phyloP scores from a whole-genome alignment of 2,113 vertebrate genomes.

The Lophotis ruficrista region DNA sequence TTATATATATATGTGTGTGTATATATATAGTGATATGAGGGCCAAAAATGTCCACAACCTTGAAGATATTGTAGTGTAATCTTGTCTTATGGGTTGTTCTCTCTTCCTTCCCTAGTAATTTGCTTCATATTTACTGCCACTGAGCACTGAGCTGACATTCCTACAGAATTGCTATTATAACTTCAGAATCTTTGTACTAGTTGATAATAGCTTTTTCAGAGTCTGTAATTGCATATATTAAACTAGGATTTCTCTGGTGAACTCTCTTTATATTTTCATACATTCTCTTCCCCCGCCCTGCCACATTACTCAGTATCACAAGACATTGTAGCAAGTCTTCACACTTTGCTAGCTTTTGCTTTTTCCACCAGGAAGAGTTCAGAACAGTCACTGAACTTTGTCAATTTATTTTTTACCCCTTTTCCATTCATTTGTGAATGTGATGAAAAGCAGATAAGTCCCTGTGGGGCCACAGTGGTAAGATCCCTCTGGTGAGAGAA shows the following conservation, averaged over 20 bases:
- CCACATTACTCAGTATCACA: neutral
- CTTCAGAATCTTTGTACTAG: neutral
- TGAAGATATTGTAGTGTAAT: neutral
- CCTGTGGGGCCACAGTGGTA: neutral
- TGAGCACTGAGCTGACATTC: neutral
- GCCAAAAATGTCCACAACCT: neutral
- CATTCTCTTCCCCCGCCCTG: neutral
- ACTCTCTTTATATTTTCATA: neutral
- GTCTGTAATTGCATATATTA: neutral
- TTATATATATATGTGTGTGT: neutral
- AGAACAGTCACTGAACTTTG: neutral
- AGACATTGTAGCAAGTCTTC: neutral
- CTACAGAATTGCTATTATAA: neutral
- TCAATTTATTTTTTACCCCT: neutral
- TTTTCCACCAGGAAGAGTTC: neutral
- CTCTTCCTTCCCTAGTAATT: neutral
- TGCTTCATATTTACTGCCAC: neutral
- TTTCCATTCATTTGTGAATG: neutral
- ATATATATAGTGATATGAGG: neutral
- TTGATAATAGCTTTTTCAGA: conserved; percentile 14
- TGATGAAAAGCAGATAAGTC: neutral
- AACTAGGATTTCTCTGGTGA: neutral
- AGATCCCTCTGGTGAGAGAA: neutral
- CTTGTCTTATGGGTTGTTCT: neutral
- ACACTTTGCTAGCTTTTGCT: neutral